A percentile compares a stretch with the other conserved stretches of the same genome.
Evolutionary conservation across 2,797 vertebrate species (phyloP).

Genomic region (Cyclopterus lumpus): DNA sequence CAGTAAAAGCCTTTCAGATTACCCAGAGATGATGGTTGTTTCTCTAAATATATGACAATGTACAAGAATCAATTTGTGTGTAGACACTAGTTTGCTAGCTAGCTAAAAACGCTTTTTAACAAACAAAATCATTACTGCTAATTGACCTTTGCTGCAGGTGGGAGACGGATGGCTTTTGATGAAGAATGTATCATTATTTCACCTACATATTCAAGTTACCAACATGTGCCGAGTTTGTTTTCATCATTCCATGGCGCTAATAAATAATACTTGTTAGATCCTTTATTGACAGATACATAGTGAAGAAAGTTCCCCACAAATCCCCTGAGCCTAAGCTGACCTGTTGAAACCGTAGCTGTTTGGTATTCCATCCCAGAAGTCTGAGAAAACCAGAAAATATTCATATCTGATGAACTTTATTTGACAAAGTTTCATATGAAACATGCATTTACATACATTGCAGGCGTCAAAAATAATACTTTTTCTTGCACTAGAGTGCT

Average conservation of each 20-base stretch:
- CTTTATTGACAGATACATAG: neutral
- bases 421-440: too few species aligned
- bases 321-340: too few species aligned
- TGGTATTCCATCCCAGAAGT: too few species aligned
- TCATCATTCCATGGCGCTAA: neutral
- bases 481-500: too few species aligned
- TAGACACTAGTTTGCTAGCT: neutral
- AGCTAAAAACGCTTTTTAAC: neutral
- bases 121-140: too few species aligned
- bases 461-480: too few species aligned
- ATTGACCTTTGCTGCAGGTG: neutral
- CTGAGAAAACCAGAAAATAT: too few species aligned
- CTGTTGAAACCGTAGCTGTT: too few species aligned
- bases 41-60: neutral
- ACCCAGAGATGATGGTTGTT: neutral
- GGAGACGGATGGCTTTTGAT: too few species aligned
- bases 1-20: conserved; percentile 28
- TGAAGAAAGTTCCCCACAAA: neutral
- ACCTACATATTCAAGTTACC: neutral
- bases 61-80: neutral
- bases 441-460: too few species aligned
- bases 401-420: too few species aligned
- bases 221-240: neutral
- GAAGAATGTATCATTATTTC: neutral
- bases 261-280: neutral